Percentiles rank a stretch among this genome's conserved stretches.
Evolutionary conservation across 2,888 invertebrate genomes (phyloP).

Genomic region (Epiperipatus broadwayi): DNA sequence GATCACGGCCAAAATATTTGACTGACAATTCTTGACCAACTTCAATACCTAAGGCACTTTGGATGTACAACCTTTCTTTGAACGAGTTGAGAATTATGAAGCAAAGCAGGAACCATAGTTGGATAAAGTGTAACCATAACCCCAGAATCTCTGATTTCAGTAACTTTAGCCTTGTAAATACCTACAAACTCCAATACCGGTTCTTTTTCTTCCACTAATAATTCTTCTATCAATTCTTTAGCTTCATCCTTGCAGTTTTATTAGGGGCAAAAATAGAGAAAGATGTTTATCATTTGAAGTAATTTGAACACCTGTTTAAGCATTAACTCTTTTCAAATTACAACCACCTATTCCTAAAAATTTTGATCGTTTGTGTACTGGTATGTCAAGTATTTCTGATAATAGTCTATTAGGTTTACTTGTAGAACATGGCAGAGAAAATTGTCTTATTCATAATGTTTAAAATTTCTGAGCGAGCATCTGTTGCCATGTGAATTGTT

Average conservation of each 20-base stretch:
- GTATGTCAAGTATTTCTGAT: constrained; percentile 52
- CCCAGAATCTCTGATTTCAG: constrained; percentile 72
- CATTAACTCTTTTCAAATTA: constrained; percentile 61
- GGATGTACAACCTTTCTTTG: constrained; percentile 71
- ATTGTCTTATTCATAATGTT: constrained; percentile 10
- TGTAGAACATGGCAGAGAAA: too few relatives aligned
- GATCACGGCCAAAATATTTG: constrained; percentile 94
- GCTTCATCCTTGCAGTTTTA: constrained; percentile 67
- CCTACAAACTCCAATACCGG: constrained; percentile 77
- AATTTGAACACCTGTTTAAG: constrained; percentile 78
- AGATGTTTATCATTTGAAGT: too few relatives aligned
- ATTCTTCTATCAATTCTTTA: constrained; percentile 49
- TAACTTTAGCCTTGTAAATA: constrained; percentile 70
- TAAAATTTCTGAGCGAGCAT: constrained; percentile 13
- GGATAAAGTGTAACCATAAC: constrained; percentile 71
- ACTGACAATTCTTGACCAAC: constrained; percentile 78
- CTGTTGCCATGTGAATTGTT: constrained; percentile 13
- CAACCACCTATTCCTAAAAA: constrained; percentile 65
- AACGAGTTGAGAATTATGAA: constrained; percentile 81
- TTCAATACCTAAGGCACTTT: constrained; percentile 62
- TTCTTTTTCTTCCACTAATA: constrained; percentile 44
- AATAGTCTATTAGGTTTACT: too few relatives aligned
- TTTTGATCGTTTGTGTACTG: constrained; percentile 53
- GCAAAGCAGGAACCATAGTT: constrained; percentile 57
- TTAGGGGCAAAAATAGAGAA: constrained; percentile 80